Evolutionary conservation across 1,140 invertebrate genomes (phyloP).

Genomic region (Phthorimaea operculella): DNA sequence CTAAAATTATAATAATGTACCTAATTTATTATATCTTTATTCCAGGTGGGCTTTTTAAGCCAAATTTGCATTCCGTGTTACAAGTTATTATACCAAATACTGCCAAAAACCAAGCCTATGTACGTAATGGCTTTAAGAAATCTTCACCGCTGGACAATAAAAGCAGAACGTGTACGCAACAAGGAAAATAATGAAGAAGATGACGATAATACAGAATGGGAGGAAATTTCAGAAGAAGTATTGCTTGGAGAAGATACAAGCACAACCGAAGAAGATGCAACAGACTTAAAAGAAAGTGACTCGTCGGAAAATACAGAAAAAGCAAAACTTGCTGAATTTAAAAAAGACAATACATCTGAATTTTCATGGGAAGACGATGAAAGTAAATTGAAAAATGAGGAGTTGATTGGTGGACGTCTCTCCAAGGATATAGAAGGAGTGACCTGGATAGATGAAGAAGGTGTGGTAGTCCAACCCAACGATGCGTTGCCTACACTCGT

Average conservation of each 20-base stretch:
- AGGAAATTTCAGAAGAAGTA: neutral
- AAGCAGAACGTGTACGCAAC: slow-evolving; percentile 35
- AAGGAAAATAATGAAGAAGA: neutral
- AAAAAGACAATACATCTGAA: slow-evolving; percentile 12
- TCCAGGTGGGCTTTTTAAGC: slow-evolving; percentile 80
- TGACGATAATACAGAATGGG: neutral
- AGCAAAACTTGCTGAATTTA: slow-evolving; percentile 11
- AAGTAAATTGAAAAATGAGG: slow-evolving; percentile 9
- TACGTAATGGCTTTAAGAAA: slow-evolving; percentile 74
- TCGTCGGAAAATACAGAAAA: neutral
- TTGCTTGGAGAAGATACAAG: neutral
- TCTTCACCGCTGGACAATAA: slow-evolving; percentile 69
- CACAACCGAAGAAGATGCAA: neutral
- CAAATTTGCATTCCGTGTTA: slow-evolving; percentile 88
- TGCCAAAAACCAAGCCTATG: slow-evolving; percentile 79
- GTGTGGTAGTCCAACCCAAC: slow-evolving; percentile 11
- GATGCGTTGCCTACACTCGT: neutral
- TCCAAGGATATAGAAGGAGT: slow-evolving; percentile 24
- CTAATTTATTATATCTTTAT: too few relatives aligned
- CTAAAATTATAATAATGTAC: too few relatives aligned
- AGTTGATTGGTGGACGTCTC: slow-evolving; percentile 11
- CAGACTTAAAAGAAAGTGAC: neutral
- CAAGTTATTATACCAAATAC: slow-evolving; percentile 72
- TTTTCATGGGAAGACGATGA: slow-evolving; percentile 34
- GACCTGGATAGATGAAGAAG: slow-evolving; percentile 32